These are phyloP conservation scores for Pantelozetes paolii DNA, from an alignment of 2,888 invertebrate species.

Conservation along the genomic window DNA sequence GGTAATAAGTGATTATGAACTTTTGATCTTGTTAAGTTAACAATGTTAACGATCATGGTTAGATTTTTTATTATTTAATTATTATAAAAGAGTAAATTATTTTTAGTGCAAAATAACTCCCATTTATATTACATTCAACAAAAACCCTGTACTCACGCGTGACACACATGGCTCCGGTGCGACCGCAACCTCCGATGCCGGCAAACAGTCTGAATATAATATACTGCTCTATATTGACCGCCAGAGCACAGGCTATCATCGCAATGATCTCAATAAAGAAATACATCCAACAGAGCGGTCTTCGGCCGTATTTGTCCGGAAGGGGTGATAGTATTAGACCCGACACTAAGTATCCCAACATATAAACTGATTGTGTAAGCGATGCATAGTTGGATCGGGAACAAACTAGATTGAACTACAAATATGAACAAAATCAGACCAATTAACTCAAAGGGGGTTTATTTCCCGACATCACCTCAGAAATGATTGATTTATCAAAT, in stretches of 20 bases:
- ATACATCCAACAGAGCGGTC: conserved; percentile 4
- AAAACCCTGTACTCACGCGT: neutral
- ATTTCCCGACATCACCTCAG: no score
- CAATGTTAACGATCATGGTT: no score
- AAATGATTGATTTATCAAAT: conserved; percentile 26
- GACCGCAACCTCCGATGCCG: conserved; percentile 17
- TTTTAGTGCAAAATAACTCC: no score
- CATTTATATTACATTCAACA: no score
- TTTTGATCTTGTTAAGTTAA: no score
- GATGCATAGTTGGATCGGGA: conserved; percentile 7
- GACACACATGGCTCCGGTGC: neutral
- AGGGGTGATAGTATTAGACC: neutral
- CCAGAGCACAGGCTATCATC: neutral
- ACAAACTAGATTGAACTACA: conserved; percentile 35
- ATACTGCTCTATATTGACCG: conserved; percentile 15
- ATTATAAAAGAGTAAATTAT: no score
- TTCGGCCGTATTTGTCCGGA: conserved; percentile 27
- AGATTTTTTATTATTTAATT: no score
- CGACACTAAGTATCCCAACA: conserved; percentile 18
- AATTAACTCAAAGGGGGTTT: no score
- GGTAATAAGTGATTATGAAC: neutral
- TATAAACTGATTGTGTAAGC: conserved; percentile 32
- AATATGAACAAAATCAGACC: neutral
- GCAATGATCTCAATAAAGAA: conserved; percentile 17
- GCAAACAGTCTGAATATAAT: neutral